These are phyloP conservation scores for Garra rufa DNA, from an alignment of 2,113 vertebrate genomes.

Conservation along the genomic window DNA sequence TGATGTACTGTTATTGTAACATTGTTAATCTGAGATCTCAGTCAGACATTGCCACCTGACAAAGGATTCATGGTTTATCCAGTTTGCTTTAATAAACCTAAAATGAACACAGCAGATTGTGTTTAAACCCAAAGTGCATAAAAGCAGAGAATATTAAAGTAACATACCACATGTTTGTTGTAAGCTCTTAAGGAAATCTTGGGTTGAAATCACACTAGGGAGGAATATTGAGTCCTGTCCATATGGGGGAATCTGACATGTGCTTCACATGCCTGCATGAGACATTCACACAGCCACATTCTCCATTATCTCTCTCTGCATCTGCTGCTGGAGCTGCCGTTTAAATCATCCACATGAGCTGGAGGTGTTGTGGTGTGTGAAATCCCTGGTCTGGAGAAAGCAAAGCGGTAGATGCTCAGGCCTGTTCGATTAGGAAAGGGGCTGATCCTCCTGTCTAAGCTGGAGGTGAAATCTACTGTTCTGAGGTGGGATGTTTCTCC, in stretches of 20 bases:
- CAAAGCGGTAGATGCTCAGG: not conserved
- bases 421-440: constrained; percentile 11
- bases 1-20: not conserved
- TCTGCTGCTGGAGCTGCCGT: constrained; percentile 7
- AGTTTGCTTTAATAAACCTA: not conserved
- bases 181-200: not conserved
- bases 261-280: not conserved
- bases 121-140: not conserved
- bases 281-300: not conserved
- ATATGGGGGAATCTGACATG: constrained; percentile 39
- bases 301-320: constrained; percentile 3
- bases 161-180: not conserved
- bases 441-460: constrained; percentile 10
- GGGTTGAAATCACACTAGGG: not conserved
- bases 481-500: not conserved
- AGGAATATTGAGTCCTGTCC: not conserved
- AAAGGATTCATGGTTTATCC: not conserved
- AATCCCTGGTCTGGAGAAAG: not conserved
- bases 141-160: not conserved
- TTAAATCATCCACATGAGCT: constrained; percentile 30
- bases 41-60: not conserved
- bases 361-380: constrained; percentile 10
- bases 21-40: not conserved
- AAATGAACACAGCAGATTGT: constrained; percentile 8
- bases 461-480: not conserved